Conservation (phyloP, 2,888 invertebrate genomes). For the Geophilus truncorum region DNA sequence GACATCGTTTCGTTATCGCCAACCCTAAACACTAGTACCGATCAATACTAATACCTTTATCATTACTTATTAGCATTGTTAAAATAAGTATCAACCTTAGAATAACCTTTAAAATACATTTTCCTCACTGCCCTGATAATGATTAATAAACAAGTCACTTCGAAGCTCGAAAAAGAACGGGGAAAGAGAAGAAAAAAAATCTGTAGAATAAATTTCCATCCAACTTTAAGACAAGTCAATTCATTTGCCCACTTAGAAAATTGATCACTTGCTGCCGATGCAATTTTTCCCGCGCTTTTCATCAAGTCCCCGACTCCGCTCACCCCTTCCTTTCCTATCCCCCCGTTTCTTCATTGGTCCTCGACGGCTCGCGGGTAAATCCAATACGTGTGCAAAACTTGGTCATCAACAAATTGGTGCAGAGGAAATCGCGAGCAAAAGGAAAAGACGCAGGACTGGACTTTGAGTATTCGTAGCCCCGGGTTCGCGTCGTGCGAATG, state of each 20-base stretch:
- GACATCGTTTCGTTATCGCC: too few relatives aligned
- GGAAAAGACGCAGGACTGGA: neutral
- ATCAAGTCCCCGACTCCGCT: neutral
- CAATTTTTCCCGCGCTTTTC: conserved; percentile 32
- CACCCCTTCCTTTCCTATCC: neutral
- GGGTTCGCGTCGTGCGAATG: neutral
- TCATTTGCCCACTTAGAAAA: conserved; percentile 15
- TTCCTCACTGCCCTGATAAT: too few relatives aligned
- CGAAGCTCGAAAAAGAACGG: neutral
- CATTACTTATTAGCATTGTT: too few relatives aligned
- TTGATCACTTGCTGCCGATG: conserved; percentile 25
- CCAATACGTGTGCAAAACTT: conserved; percentile 23
- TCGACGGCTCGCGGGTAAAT: conserved; percentile 7
- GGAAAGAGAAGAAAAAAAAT: neutral
- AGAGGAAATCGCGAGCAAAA: neutral
- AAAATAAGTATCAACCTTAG: too few relatives aligned
- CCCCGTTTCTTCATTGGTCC: conserved; percentile 9
- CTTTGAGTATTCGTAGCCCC: neutral
- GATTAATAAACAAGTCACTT: too few relatives aligned
- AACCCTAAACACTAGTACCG: too few relatives aligned
- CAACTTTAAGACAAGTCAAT: conserved; percentile 25
- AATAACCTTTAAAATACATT: too few relatives aligned
- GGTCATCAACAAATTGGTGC: conserved; percentile 23
- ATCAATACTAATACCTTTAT: too few relatives aligned
- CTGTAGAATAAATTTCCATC: neutral